These are phyloP conservation scores for Caloenas nicobarica DNA, from an alignment of 2,113 vertebrate species.

Conservation along the genomic window DNA sequence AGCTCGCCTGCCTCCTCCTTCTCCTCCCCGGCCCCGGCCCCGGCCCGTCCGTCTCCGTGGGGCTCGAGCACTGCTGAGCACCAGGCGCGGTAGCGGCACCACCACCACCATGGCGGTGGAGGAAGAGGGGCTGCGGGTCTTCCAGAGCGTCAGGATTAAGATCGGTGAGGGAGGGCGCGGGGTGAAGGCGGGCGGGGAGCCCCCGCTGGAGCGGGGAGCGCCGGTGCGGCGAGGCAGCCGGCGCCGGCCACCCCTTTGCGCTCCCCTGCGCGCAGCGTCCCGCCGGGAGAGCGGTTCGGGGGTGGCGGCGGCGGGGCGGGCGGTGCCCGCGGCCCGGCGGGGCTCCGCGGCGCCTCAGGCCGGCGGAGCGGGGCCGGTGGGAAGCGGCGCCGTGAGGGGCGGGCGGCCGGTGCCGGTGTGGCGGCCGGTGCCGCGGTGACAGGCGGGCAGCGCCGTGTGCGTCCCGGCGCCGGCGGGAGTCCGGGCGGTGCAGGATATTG, in stretches of 20 bases:
- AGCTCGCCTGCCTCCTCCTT: not conserved
- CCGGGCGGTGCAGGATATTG: not conserved
- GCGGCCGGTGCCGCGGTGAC: not conserved
- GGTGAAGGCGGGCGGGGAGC: not conserved
- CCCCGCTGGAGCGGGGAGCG: not conserved
- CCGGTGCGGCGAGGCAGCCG: not conserved
- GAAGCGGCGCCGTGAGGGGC: no score
- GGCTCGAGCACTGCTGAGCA: not conserved
- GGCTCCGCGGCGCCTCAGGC: no score
- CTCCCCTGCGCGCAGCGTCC: not conserved
- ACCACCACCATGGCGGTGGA: conserved; percentile 90
- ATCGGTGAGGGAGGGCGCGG: conserved; percentile 81
- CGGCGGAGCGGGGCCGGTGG: no score
- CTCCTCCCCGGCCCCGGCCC: not conserved
- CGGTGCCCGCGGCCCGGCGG: not conserved
- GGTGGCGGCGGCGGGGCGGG: no score
- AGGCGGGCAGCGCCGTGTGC: not conserved
- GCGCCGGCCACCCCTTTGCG: not conserved
- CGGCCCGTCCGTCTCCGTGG: not conserved
- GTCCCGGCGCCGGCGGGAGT: not conserved
- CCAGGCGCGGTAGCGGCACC: not conserved
- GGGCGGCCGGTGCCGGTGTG: not conserved
- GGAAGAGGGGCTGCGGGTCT: conserved; percentile 93
- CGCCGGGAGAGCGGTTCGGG: not conserved
- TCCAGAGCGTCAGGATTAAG: conserved; percentile 97